phyloP scores from a whole-genome alignment of 2,113 vertebrate species.

The Damaliscus lunatus region DNA sequence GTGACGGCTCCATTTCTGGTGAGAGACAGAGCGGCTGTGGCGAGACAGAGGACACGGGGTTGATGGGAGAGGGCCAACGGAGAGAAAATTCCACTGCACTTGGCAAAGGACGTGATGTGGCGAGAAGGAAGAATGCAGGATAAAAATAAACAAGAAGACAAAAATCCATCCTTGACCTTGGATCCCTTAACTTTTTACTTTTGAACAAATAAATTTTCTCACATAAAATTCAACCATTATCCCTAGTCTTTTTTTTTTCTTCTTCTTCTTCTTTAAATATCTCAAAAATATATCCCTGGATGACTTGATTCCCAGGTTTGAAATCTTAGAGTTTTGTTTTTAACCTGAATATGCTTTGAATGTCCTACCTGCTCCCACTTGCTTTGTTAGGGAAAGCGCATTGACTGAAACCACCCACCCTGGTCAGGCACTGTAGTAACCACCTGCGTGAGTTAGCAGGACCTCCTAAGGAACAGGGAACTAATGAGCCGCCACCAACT shows the following conservation, averaged over 20 bases:
- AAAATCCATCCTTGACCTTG: conserved; percentile 43
- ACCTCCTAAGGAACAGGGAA: neutral
- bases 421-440: neutral
- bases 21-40: neutral
- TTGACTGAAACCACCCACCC: neutral
- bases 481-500: neutral
- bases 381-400: neutral
- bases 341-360: neutral
- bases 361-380: neutral
- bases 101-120: neutral
- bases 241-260: neutral
- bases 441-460: neutral
- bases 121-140: neutral
- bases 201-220: conserved; percentile 40
- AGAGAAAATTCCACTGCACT: neutral
- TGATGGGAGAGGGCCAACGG: neutral
- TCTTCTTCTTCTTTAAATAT: neutral
- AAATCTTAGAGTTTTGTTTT: neutral
- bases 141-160: conserved; percentile 37
- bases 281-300: neutral
- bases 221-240: conserved; percentile 27
- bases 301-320: conserved; percentile 13
- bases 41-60: neutral
- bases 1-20: neutral
- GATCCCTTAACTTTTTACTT: conserved; percentile 37